These are phyloP conservation scores for Metridium senile DNA, from an alignment of 92 coral and sea anemone genomes.

Conservation along the genomic window DNA sequence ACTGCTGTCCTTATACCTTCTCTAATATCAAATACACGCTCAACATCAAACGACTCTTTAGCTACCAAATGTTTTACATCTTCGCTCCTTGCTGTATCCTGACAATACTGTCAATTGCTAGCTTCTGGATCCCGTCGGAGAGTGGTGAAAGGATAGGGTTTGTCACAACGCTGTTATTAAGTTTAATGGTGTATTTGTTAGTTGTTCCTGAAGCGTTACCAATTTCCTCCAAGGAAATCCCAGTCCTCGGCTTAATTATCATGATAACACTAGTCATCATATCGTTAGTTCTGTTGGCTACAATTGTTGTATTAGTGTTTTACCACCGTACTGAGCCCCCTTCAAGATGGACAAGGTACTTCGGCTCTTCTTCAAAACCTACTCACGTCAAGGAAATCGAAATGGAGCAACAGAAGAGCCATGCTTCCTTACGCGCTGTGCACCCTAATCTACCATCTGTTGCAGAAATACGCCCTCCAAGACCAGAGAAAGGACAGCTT, in stretches of 20 bases:
- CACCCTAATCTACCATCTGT: neutral
- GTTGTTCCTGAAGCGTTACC: constrained; percentile 55
- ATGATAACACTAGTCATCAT: constrained; percentile 40
- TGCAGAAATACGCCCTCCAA: neutral
- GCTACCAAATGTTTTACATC: constrained; percentile 50
- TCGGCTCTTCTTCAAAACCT: neutral
- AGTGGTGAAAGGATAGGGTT: constrained; percentile 78
- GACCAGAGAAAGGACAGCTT: neutral
- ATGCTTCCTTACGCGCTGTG: neutral
- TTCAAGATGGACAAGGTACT: neutral
- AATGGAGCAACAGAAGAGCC: neutral
- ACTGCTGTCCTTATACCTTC: constrained; percentile 55
- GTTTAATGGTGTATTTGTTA: constrained; percentile 63
- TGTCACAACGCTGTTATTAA: constrained; percentile 60
- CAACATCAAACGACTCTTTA: constrained; percentile 35
- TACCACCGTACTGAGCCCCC: constrained; percentile 45
- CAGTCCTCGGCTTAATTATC: constrained; percentile 48
- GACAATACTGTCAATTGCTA: constrained; percentile 40
- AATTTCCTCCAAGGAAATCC: constrained; percentile 49
- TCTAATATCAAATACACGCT: constrained; percentile 32
- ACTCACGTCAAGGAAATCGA: neutral
- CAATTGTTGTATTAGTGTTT: constrained; percentile 40
- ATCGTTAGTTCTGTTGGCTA: constrained; percentile 53
- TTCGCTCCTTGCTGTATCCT: constrained; percentile 52
- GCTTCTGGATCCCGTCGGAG: constrained; percentile 65